A percentile compares a stretch with the other conserved stretches of the same genome.
These are phyloP conservation scores for Holocentrus rufus DNA, from an alignment of 2,797 vertebrate genomes.

Conservation along the genomic window DNA sequence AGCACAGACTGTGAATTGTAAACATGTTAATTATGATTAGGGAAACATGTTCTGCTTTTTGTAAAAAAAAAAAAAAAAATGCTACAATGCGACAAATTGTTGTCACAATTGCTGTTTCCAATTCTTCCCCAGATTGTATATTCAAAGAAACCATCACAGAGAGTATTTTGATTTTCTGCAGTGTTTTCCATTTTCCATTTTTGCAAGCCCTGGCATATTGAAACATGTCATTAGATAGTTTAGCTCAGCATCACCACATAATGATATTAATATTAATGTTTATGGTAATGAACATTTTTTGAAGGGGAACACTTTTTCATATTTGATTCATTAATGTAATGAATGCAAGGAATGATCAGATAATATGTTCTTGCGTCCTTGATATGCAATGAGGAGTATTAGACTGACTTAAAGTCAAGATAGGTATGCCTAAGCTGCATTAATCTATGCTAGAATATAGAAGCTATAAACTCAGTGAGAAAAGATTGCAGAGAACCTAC, in stretches of 20 bases:
- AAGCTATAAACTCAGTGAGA: slow-evolving; percentile 69
- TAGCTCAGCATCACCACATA: slow-evolving; percentile 68
- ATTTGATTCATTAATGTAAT: slow-evolving; percentile 85
- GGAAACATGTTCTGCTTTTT: slow-evolving; percentile 39
- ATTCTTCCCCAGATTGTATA: slow-evolving; percentile 14
- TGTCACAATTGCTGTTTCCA: not conserved
- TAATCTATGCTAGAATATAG: slow-evolving; percentile 75
- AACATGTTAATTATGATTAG: slow-evolving; percentile 42
- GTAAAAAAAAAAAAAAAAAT: slow-evolving; percentile 2
- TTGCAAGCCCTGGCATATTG: slow-evolving; percentile 51
- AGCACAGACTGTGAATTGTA: slow-evolving; percentile 49
- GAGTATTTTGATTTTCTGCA: slow-evolving; percentile 18
- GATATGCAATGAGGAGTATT: slow-evolving; percentile 76
- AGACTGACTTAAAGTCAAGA: slow-evolving; percentile 73
- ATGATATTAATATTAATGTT: slow-evolving; percentile 83
- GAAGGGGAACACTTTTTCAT: slow-evolving; percentile 79
- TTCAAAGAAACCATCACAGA: slow-evolving; percentile 26
- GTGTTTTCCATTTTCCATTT: slow-evolving; percentile 27
- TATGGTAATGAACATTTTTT: slow-evolving; percentile 79
- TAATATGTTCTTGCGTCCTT: slow-evolving; percentile 79
- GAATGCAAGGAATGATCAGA: slow-evolving; percentile 82
- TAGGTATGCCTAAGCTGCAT: slow-evolving; percentile 76
- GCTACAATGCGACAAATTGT: slow-evolving; percentile 11
- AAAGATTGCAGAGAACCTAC: slow-evolving; percentile 71
- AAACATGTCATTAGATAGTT: slow-evolving; percentile 65